A percentile compares a stretch with the other conserved stretches of the same genome.
Evolutionary conservation across 2,888 invertebrate species (phyloP).

Genomic region (Temnothorax ravouxi): DNA sequence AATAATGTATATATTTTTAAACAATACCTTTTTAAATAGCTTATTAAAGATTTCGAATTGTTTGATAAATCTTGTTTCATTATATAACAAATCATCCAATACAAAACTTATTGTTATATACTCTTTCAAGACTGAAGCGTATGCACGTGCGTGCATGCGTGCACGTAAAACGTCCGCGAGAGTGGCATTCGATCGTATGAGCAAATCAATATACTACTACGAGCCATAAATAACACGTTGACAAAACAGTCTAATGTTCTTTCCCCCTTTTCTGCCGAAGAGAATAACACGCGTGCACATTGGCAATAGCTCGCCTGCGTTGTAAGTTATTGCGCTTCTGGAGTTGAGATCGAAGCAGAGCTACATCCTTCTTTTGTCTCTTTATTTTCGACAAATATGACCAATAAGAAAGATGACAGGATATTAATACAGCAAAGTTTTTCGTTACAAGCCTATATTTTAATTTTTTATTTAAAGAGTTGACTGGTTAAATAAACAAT

Average conservation of each 20-base stretch:
- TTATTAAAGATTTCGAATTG: neutral
- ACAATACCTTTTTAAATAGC: neutral
- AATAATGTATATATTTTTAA: conserved; percentile 2
- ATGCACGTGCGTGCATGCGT: neutral
- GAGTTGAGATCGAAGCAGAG: conserved; percentile 14
- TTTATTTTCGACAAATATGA: neutral
- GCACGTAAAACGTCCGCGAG: neutral
- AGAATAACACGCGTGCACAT: conserved; percentile 40
- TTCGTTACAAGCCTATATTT: neutral
- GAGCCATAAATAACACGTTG: conserved; percentile 77
- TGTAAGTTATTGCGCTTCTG: conserved; percentile 62
- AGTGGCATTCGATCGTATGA: conserved; percentile 1
- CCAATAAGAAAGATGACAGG: conserved; percentile 10
- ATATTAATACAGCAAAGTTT: neutral
- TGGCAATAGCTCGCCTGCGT: conserved; percentile 33
- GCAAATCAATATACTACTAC: conserved; percentile 75
- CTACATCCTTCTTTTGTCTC: neutral
- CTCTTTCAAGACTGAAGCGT: neutral
- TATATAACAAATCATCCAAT: neutral
- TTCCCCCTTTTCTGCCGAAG: conserved; percentile 48
- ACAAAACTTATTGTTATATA: neutral
- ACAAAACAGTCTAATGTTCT: conserved; percentile 73
- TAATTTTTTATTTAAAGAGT: neutral
- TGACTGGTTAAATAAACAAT: neutral
- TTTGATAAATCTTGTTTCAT: neutral